Base-by-base conservation (phyloP, 2,797 vertebrate genomes). In the Siniperca obscura region DNA sequence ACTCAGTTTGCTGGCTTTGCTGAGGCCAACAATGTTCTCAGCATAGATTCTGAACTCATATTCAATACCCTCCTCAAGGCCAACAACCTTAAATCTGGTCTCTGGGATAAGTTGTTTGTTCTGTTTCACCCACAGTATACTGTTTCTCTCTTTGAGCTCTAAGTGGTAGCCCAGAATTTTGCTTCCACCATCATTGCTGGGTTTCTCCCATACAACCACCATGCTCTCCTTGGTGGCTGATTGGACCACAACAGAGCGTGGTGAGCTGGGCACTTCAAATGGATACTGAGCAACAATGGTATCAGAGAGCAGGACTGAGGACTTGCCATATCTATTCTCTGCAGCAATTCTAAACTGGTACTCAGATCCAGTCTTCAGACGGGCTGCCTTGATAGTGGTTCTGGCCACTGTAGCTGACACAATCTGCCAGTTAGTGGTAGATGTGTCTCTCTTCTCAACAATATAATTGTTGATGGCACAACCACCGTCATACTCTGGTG, bases 341-440 rank as follows among this genome's bases (percentile, higher is more conserved):
- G 98, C 97, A 91, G 97, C 97, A 27, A 99, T 97, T 91, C 98
- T 98, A 89, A 99, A 99, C 84, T 99, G 98, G 94, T 99, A 99
- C 84, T 99, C 97, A 77, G 85, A 95, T 50, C 98, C 98, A 77
- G 98, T 99, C 95, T 98, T 99, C 36, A 99, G 93, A 72, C 97
- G 96, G 80, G 95, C 95, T 59, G 97, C 98, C 90, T 99, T 99
- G 86, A 98, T 96, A 40, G 97, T 99, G 87, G 98, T 99, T 94
- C 98, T 98, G 76, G 98, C 98, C 84, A 99, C 98, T 62, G 98
- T 99, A 78, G 98, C 98, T 83, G 98, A 99, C 68, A 99, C 98
- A 90, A 97, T 98, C 78, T 99, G 98, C 98, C 98, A 99, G 84
- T 95, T 95, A 7, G 97, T 99, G 46, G 98, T 99, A 42, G 98